Evolutionary conservation across 1,140 invertebrate species (phyloP).

Genomic region (Heliconius nattereri): DNA sequence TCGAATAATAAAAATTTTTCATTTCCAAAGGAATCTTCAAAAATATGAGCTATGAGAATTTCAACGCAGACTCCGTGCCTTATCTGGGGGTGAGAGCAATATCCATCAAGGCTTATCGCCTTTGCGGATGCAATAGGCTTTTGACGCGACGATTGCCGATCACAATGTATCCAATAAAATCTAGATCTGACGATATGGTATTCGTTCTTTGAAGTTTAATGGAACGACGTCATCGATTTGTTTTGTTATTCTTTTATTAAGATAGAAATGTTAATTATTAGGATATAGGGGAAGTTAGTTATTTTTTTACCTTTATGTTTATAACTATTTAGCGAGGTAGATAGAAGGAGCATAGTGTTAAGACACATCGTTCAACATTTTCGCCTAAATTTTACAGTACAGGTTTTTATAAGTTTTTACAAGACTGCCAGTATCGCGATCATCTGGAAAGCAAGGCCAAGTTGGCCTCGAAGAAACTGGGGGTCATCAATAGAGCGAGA

Average conservation of each 20-base stretch:
- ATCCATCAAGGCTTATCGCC: slow-evolving; percentile 7
- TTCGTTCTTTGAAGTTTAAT: not conserved
- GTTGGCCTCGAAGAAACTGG: too few species aligned
- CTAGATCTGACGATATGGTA: slow-evolving; percentile 10
- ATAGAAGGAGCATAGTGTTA: too few species aligned
- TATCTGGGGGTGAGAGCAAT: slow-evolving; percentile 7
- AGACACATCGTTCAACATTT: too few species aligned
- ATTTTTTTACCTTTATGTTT: too few species aligned
- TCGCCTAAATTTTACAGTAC: too few species aligned
- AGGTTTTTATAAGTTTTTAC: too few species aligned
- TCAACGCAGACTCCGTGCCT: slow-evolving; percentile 2
- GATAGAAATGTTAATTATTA: not conserved
- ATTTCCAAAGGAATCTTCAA: not conserved
- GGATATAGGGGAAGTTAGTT: not conserved
- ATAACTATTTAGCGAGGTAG: too few species aligned
- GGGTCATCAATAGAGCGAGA: too few species aligned
- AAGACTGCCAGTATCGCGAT: too few species aligned
- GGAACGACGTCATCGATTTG: not conserved
- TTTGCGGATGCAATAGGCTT: slow-evolving; percentile 12
- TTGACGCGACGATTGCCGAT: slow-evolving; percentile 12
- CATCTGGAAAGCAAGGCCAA: too few species aligned
- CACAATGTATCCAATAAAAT: slow-evolving; percentile 14
- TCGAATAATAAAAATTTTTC: not conserved
- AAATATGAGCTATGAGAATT: slow-evolving; percentile 4
- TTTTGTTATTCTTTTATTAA: not conserved